These are phyloP conservation scores for Panagrolaimus sp. DNA, from an alignment of 1,140 invertebrate genomes.

Conservation along the genomic window DNA sequence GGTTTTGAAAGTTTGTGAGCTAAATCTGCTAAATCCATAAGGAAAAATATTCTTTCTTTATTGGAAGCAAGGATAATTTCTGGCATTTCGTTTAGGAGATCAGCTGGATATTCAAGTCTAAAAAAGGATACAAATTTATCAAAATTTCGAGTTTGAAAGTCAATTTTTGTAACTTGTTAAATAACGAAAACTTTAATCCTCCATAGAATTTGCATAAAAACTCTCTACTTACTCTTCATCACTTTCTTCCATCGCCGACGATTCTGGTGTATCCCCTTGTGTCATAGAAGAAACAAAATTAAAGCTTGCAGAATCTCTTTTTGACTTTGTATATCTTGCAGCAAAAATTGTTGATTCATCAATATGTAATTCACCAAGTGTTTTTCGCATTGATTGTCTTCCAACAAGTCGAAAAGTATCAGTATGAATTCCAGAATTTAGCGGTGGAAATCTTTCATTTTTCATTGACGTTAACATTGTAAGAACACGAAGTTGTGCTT, in stretches of 20 bases:
- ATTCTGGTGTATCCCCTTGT: background rate
- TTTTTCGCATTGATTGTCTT: background rate
- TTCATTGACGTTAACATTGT: background rate
- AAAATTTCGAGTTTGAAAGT: too few relatives aligned
- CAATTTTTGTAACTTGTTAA: too few relatives aligned
- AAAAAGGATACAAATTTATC: background rate
- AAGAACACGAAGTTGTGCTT: background rate
- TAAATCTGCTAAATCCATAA: conserved; percentile 2
- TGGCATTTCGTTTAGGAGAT: background rate
- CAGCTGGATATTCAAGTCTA: background rate
- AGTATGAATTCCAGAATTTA: background rate
- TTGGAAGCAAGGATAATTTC: background rate
- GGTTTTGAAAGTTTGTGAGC: background rate
- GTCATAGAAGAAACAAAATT: background rate
- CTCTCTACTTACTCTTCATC: background rate
- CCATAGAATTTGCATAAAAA: too few relatives aligned
- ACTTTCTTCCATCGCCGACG: background rate
- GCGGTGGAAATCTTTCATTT: background rate
- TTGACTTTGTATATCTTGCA: background rate
- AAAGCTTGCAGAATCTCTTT: background rate
- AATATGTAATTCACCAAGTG: background rate
- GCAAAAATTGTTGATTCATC: conserved; percentile 7
- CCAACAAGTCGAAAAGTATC: background rate
- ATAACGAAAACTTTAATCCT: too few relatives aligned
- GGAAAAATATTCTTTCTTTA: background rate